Conservation (phyloP, 2,888 invertebrate genomes). For the Piscicola geometra region DNA sequence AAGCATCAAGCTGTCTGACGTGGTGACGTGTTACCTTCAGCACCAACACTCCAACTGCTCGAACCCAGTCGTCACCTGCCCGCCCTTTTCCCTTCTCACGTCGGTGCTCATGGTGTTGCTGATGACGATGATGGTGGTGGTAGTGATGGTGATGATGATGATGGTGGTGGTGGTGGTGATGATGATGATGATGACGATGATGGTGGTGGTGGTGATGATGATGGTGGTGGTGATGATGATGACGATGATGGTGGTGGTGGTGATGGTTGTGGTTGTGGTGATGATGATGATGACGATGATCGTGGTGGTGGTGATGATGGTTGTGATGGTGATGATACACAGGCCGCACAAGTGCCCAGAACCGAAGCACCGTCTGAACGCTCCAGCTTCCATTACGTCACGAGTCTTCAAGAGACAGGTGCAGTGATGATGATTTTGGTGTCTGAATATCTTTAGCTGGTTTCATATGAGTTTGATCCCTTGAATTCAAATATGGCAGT, state of each 20-base stretch:
- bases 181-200: not conserved
- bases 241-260: not conserved
- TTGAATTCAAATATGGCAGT: no score
- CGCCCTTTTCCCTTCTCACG: constrained; percentile 72
- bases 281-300: not conserved
- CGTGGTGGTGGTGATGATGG: no score
- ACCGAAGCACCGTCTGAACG: constrained; percentile 66
- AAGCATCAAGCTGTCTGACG: constrained; percentile 39
- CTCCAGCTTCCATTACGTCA: constrained; percentile 70
- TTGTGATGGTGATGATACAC: no score
- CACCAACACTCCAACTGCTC: constrained; percentile 97
- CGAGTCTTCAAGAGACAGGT: constrained; percentile 62
- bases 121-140: not conserved
- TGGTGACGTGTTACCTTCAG: constrained; percentile 90
- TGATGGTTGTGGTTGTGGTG: not conserved
- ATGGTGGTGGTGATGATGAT: not conserved
- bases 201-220: not conserved
- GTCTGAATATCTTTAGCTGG: not conserved
- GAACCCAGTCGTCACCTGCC: constrained; percentile 94
- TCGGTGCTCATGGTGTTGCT: constrained; percentile 5
- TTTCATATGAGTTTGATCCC: no score
- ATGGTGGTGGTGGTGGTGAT: not conserved
- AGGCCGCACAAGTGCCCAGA: constrained; percentile 95
- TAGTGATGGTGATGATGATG: not conserved
- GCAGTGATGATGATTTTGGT: constrained; percentile 8